Evolutionary conservation across 2,797 vertebrate species (phyloP), one percentile per base, ranked within the genome.

Genomic region (Poecilia picta): DNA sequence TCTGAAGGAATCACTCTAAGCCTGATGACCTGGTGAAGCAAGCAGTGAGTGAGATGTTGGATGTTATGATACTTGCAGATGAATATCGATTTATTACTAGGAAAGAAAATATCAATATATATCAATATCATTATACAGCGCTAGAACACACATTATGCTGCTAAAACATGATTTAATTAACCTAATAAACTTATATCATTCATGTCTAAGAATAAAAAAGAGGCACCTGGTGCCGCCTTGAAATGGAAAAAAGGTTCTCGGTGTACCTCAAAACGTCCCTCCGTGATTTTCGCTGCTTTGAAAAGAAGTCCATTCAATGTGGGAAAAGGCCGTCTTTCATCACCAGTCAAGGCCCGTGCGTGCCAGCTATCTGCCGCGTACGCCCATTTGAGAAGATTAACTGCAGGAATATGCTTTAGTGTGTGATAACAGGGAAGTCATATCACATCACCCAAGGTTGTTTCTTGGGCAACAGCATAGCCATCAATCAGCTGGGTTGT

Each of bases 401-500:
- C 89, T 89, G 81, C 89, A 88, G 88, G 90, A 95, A 94, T 93
- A 91, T 91, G 91, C 91, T 92, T 88, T 81, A 78, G 86, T 82
- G 91, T 90, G 91, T 91, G 93, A 94, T 94, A 92, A 91, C 87
- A 72, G 85, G 79, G 81, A 89, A 91, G 89, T 89, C 94, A 85
- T 88, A 90, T 91, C 87, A 80, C 88, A 87, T 89, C 85, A 75
- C 90, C 89, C 93, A 91, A 94, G 94, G 94, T 95, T 92, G 92
- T 93, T 95, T 94, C 93, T 93, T 93, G 92, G 93, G 91, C 91
- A 90, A 93, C 90, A 49, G 85, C 82, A 62, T 81, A 87, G 85
- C 90, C 93, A 95, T 95, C 93, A 94, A 94, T 95, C 94, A 94
- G 86, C 77, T 28, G 47, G 47, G 74, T 46, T 90, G 90, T 92